phyloP scores from a whole-genome alignment of 2,888 invertebrate species.

The Tachina fera region DNA sequence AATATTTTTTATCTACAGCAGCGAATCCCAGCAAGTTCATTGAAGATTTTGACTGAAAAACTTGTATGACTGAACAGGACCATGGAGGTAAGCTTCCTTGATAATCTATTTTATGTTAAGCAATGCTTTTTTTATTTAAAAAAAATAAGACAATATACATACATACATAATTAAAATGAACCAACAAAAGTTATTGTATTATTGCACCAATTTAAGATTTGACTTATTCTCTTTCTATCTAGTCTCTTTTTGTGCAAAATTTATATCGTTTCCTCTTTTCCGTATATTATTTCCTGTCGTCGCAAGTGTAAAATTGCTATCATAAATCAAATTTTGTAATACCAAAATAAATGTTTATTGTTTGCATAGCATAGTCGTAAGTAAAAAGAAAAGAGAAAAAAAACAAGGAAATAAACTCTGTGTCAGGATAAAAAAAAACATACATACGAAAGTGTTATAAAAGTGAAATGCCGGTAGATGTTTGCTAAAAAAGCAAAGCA shows the following conservation, averaged over 20 bases:
- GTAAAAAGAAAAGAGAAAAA: background rate
- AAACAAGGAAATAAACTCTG: background rate
- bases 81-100: no score
- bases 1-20: no score
- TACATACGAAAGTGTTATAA: constrained; percentile 5
- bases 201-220: constrained; percentile 1
- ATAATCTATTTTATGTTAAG: no score
- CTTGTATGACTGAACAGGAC: no score
- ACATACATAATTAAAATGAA: no score
- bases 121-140: no score
- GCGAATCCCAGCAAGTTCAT: no score
- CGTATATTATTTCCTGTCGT: constrained; percentile 16
- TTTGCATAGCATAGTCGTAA: background rate
- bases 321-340: constrained; percentile 54
- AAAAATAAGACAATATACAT: no score
- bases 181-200: no score
- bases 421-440: background rate
- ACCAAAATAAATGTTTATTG: constrained; percentile 40
- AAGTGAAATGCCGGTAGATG: background rate
- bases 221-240: background rate
- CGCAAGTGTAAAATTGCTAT: constrained; percentile 48
- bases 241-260: background rate
- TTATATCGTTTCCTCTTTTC: background rate
- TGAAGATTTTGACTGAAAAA: no score
- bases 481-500: no score